Base-by-base conservation (phyloP, 2,888 invertebrate genomes). In the Opisthograptis luteolata region DNA sequence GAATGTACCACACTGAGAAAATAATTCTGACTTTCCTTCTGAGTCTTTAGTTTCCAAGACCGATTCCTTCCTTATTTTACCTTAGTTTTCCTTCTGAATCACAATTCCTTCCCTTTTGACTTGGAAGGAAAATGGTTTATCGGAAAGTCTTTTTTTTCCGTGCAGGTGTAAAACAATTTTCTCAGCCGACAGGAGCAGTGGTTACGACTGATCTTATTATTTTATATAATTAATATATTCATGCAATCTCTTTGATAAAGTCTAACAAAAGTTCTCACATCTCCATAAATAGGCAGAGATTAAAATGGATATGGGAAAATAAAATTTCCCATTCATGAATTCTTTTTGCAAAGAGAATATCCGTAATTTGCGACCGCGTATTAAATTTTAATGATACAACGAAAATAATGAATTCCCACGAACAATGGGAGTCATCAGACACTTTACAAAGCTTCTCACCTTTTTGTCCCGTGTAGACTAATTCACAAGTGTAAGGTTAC, bases 321-420 rank as follows among this genome's bases (percentile, higher is more conserved):
- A 7, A n/a, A 42, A 32, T 32, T 27, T 43, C 34, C 9, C 34
- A 27, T 19, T 6, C 19, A 20, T 14, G 1, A 24, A 8, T 14
- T 8, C 15, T 19, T 25, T 25, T 5, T 13, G 12, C 24, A 42
- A n/a, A 24, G 6, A 14, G n/a, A 35, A 34, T 13, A 48, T 49
- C 22, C 27, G 10, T 28, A 44, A 37, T 27, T 4, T 19, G 44
- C 8, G 28, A 34, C 24, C 24, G 13, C 12, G 19, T 36, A 41
- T 40, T 35, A 44, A 47, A 61, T 56, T 64, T 55, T 56, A 66
- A 66, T 66, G 53, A 66, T 46, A 51, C 41, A 43, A 20, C 42
- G 54, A 58, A 44, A 56, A 51, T 56, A 43, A 20, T 48, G 34
- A 15, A 53, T 70, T 76, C 73, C 65, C 75, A 75, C 62, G 53